Conservation (phyloP, 1,140 invertebrate species). For the Drosophila athabasca region DNA sequence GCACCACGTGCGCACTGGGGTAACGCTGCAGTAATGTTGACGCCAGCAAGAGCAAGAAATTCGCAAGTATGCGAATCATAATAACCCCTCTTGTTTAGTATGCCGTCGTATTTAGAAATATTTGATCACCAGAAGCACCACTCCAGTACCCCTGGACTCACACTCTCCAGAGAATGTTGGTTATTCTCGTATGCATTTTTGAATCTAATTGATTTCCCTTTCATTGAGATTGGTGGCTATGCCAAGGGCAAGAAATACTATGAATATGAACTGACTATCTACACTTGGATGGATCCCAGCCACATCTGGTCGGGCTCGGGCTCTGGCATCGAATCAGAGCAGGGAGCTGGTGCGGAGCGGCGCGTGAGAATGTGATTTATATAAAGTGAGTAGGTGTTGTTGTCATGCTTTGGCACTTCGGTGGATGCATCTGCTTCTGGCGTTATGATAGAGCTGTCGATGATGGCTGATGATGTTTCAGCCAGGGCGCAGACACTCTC, state of each 20-base stretch:
- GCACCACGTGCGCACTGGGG: slow-evolving; percentile 36
- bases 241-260: too few relatives aligned
- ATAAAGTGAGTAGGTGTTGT: slow-evolving; percentile 26
- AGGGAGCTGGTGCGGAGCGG: not conserved
- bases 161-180: too few relatives aligned
- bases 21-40: not conserved
- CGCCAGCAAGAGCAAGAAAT: slow-evolving; percentile 9
- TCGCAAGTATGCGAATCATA: slow-evolving; percentile 31
- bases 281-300: slow-evolving; percentile 1
- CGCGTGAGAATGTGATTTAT: slow-evolving; percentile 17
- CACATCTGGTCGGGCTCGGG: not conserved
- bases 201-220: too few relatives aligned
- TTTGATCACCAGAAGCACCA: too few relatives aligned
- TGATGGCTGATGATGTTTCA: slow-evolving; percentile 35
- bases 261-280: not conserved
- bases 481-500: slow-evolving; percentile 13
- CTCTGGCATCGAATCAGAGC: too few relatives aligned
- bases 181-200: too few relatives aligned
- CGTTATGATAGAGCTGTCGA: slow-evolving; percentile 24
- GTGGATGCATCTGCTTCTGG: slow-evolving; percentile 27
- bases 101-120: too few relatives aligned
- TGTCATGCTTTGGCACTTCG: slow-evolving; percentile 26
- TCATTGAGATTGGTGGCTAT: too few relatives aligned
- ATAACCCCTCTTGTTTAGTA: too few relatives aligned
- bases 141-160: too few relatives aligned